A percentile compares a stretch with the other conserved stretches of the same genome.
phyloP scores from a whole-genome alignment of 2,113 vertebrate genomes.

The Pluvialis apricaria region DNA sequence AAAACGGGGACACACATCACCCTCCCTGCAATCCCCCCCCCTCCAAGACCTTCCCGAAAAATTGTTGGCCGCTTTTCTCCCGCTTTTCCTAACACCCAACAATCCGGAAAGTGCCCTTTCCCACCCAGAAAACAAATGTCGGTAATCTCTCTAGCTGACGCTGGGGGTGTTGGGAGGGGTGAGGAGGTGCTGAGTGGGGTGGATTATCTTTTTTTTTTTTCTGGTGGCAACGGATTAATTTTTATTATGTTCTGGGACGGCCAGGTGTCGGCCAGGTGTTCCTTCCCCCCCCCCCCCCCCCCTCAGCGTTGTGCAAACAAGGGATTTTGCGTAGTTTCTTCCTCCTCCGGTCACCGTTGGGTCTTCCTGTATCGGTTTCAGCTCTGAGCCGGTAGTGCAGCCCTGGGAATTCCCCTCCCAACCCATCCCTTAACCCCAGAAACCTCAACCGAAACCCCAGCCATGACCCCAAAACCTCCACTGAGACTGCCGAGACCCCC shows the following conservation, averaged over 20 bases:
- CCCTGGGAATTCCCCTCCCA: not conserved
- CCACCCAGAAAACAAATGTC: not conserved
- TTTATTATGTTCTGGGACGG: no score
- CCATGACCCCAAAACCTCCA: not conserved
- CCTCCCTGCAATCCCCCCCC: no score
- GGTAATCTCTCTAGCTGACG: no score
- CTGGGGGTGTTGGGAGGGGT: no score
- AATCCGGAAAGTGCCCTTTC: not conserved
- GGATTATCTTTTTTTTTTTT: no score
- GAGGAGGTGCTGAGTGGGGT: not conserved
- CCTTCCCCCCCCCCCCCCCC: no score
- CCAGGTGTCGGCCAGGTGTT: not conserved
- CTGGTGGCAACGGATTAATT: no score
- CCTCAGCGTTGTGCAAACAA: not conserved
- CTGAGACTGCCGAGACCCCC: not conserved
- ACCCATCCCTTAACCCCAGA: not conserved
- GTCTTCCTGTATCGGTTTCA: fast-evolving
- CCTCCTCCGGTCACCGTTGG: not conserved
- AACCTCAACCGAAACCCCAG: fast-evolving
- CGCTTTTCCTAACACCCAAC: no score
- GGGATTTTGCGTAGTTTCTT: not conserved
- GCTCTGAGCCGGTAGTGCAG: no score
- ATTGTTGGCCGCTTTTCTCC: not conserved
- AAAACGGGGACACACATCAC: no score
- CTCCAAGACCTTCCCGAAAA: not conserved